Base-by-base conservation (phyloP, 2,797 vertebrate genomes). In the Danio aesculapii region DNA sequence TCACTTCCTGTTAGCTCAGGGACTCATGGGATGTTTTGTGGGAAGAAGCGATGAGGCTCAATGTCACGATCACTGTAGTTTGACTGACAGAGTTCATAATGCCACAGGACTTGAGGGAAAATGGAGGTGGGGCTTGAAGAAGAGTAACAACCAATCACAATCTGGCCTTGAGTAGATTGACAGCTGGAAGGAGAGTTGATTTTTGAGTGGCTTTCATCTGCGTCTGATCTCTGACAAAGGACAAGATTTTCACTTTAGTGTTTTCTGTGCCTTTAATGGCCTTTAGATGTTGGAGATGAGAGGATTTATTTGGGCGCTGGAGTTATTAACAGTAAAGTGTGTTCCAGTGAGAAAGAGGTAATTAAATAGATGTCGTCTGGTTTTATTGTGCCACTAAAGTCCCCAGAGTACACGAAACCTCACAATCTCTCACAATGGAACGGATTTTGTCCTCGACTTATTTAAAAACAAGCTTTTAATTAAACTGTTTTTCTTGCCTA, bases 401-500 rank as follows among this genome's bases (percentile, higher is more conserved):
- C 62, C 57, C 75, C 41, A 19, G 43, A 85, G 77, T 75, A 78
- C n/a, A 72, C 16, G 57, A 46, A 55, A 17, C 4, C 59, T 16
- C n/a, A 75, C 63, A 82, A 47, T 77, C 49, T 77, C 58, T 81
- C 72, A 30, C 30, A 71, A 70, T 77, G 17, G 59, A 73, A 74
- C 41, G 30, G 16, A 47, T 77, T 61, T 12, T 79, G 43, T 81
- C 43, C 53, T 46, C 16, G 6, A 57, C 57, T 49, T 77, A 66
- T 67, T 69, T 49, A 57, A 78, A 80, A 83, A 80, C 58, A 63
- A 52, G 62, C 52, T 69, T 77, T 81, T 79, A 79, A 86, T 80
- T 82, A 46, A 83, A 84, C 68, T 70, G 63, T 82, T 80, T 66
- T 72, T 83, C 70, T 77, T 61, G 13, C 19, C 49, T 50, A 50